Percentiles rank a stretch among this genome's conserved stretches.
Conservation (phyloP, 2,888 invertebrate species). For the Xylocampa areola region DNA sequence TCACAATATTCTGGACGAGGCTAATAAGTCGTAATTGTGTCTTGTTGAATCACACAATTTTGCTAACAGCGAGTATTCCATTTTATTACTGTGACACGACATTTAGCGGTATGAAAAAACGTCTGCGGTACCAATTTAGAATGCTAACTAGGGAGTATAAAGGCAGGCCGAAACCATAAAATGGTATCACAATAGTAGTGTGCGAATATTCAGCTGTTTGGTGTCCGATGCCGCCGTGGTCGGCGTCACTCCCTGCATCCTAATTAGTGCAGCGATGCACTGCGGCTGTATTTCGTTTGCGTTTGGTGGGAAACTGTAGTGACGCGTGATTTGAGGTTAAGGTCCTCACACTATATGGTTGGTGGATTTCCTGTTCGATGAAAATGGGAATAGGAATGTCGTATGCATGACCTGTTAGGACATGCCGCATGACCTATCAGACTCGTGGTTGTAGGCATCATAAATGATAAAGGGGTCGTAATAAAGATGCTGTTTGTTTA, state of each 20-base stretch:
- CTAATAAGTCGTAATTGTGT: constrained; percentile 72
- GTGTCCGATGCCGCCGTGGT: constrained; percentile 80
- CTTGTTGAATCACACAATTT: constrained; percentile 75
- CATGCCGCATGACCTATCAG: too few relatives aligned
- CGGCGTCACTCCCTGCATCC: constrained; percentile 78
- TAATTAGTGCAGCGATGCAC: constrained; percentile 85
- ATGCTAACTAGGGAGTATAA: constrained; percentile 86
- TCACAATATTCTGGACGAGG: constrained; percentile 63
- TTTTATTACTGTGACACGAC: constrained; percentile 85
- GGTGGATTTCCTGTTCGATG: constrained; percentile 51
- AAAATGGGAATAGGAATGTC: background rate
- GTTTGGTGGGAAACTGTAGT: constrained; percentile 78
- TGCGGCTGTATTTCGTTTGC: constrained; percentile 62
- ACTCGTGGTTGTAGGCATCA: background rate
- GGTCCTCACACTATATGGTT: constrained; percentile 60
- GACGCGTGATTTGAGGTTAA: constrained; percentile 65
- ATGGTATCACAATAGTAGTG: constrained; percentile 87
- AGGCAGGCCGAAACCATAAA: constrained; percentile 88
- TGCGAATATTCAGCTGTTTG: constrained; percentile 87
- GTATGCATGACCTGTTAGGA: background rate
- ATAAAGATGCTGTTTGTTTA: constrained; percentile 27
- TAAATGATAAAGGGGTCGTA: constrained; percentile 13
- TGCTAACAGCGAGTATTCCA: constrained; percentile 69
- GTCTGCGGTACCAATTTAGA: constrained; percentile 84
- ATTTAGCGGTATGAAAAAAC: constrained; percentile 87